A percentile compares a stretch with the other conserved stretches of the same genome.
phyloP scores from a whole-genome alignment of 2,888 invertebrate genomes.

The Leptogaster cylindrica region DNA sequence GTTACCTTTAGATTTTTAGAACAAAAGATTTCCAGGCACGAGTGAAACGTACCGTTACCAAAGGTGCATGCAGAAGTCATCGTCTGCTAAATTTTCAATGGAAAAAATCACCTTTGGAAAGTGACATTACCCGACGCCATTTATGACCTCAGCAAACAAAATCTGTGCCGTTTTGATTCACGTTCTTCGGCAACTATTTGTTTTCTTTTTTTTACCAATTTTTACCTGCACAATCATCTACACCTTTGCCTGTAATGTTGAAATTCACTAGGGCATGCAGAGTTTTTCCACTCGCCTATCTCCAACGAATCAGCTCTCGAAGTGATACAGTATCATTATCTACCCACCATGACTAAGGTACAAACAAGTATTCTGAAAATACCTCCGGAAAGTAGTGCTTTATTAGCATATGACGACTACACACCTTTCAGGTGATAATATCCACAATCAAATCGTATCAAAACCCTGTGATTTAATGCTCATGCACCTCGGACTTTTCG shows the following conservation, averaged over 20 bases:
- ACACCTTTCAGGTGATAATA: neutral
- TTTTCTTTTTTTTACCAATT: neutral
- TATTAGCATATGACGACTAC: constrained; percentile 14
- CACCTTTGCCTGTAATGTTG: neutral
- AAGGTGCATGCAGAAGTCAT: neutral
- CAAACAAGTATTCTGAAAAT: no score
- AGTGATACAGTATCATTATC: no score
- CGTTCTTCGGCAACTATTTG: neutral
- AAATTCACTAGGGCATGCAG: no score
- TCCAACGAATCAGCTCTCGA: no score
- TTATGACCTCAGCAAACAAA: constrained; percentile 31
- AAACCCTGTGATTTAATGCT: neutral
- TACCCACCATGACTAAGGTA: no score
- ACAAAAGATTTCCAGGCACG: constrained; percentile 11
- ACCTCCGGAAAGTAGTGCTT: no score
- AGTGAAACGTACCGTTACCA: constrained; percentile 10
- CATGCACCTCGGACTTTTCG: neutral
- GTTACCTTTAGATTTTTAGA: no score
- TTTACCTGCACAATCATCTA: no score
- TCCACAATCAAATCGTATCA: neutral
- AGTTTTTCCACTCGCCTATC: no score
- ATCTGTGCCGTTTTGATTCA: constrained; percentile 24
- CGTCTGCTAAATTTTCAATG: neutral
- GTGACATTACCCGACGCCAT: constrained; percentile 35
- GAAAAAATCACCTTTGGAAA: constrained; percentile 6